Conservation (phyloP, 1,140 invertebrate genomes). For the Maconellicoccus hirsutus region DNA sequence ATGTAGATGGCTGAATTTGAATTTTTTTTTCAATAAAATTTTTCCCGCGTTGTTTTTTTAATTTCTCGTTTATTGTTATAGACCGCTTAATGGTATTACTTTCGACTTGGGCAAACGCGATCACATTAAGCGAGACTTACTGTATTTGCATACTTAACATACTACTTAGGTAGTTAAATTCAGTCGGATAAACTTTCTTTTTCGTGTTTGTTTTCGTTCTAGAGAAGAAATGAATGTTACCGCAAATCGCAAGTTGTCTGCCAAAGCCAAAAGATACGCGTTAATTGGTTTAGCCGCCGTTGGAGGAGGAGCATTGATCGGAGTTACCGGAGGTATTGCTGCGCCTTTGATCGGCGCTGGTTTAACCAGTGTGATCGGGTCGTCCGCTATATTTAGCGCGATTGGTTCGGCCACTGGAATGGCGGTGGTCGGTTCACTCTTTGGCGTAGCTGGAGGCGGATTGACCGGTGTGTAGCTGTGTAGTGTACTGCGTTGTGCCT, state of each 20-base stretch:
- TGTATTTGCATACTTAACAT: not conserved
- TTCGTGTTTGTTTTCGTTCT: conserved; percentile 26
- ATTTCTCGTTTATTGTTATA: no score
- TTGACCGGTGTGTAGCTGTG: conserved; percentile 40
- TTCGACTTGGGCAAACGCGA: no score
- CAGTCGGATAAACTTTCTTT: no score
- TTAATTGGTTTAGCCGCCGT: conserved; percentile 51
- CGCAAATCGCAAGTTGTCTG: conserved; percentile 38
- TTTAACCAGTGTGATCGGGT: conserved; percentile 44
- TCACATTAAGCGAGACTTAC: conserved; percentile 13
- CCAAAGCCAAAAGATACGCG: conserved; percentile 49
- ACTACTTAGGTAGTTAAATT: no score
- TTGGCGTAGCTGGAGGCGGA: conserved; percentile 56
- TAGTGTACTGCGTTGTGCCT: no score
- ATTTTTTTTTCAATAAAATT: no score
- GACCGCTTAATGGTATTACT: no score
- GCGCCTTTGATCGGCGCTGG: conserved; percentile 54
- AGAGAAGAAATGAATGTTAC: conserved; percentile 39
- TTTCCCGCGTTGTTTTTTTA: no score
- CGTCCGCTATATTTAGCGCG: conserved; percentile 42
- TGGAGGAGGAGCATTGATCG: conserved; percentile 51
- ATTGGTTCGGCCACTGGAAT: conserved; percentile 47
- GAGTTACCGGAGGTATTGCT: conserved; percentile 53
- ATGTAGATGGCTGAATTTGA: no score
- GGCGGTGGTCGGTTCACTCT: conserved; percentile 52